Conservation (phyloP, 35 echinoderm and acorn worm species). For the Heliocidaris tuberculata region DNA sequence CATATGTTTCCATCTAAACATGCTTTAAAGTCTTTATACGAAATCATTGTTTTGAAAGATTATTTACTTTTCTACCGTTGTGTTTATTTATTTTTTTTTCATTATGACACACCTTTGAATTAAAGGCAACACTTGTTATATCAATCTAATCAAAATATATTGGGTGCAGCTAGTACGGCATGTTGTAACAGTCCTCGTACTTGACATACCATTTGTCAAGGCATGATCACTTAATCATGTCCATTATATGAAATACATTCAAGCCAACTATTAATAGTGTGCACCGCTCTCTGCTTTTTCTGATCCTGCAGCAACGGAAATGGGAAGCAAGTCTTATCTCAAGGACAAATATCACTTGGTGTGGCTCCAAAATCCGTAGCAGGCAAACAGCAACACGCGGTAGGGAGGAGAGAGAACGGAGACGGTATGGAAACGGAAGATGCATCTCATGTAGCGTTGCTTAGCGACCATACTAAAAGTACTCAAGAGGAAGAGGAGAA, state of each 20-base stretch:
- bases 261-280: not conserved
- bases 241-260: not conserved
- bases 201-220: too few species aligned
- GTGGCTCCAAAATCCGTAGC: not conserved
- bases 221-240: not conserved
- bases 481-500: slow-evolving; percentile 41
- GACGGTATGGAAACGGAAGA: slow-evolving; percentile 28
- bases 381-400: not conserved
- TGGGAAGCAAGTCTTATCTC: slow-evolving; percentile 33
- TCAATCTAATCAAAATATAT: too few species aligned
- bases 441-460: not conserved
- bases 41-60: too few species aligned
- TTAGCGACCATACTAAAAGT: not conserved
- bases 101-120: too few species aligned
- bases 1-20: too few species aligned
- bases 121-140: too few species aligned
- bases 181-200: too few species aligned
- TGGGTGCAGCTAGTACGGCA: too few species aligned
- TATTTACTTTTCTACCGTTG: too few species aligned
- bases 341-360: slow-evolving; percentile 17
- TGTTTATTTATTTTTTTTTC: too few species aligned
- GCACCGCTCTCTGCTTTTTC: not conserved
- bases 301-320: not conserved
- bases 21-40: too few species aligned
- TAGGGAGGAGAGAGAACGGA: slow-evolving; percentile 30